Evolutionary conservation across 2,888 invertebrate genomes (phyloP).

Genomic region (Synergus laeviventris): DNA sequence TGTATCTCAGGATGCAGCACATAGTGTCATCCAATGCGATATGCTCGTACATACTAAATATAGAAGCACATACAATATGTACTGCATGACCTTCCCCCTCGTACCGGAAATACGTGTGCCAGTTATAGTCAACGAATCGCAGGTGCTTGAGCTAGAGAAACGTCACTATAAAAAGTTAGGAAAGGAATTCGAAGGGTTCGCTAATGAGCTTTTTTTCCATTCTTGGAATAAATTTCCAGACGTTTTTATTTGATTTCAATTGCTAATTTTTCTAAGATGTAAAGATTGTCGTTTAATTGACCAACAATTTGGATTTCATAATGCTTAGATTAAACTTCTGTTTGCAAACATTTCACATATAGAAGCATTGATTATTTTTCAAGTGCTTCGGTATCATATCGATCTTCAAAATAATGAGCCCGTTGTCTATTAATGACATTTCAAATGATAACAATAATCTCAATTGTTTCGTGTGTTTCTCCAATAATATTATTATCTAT

Average conservation of each 20-base stretch:
- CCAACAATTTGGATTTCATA: neutral
- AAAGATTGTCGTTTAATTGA: neutral
- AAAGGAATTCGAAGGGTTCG: conserved; percentile 9
- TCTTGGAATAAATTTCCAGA: neutral
- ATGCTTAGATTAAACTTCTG: neutral
- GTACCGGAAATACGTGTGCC: conserved; percentile 61
- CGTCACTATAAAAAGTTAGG: neutral
- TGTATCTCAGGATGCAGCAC: conserved; percentile 31
- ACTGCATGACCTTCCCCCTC: conserved; percentile 62
- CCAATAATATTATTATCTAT: neutral
- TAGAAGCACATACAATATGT: conserved; percentile 53
- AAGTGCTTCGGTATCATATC: conserved; percentile 5
- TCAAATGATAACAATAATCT: conserved; percentile 15
- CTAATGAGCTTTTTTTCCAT: neutral
- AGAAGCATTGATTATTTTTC: neutral
- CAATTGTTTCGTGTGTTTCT: neutral
- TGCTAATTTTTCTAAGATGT: neutral
- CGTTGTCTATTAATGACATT: neutral
- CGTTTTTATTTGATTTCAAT: neutral
- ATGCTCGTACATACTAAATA: conserved; percentile 57
- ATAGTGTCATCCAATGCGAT: conserved; percentile 24
- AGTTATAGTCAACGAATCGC: conserved; percentile 50
- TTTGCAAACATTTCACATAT: neutral
- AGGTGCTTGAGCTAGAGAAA: conserved; percentile 9
- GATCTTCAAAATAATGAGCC: neutral